phyloP scores from a whole-genome alignment of 2,797 vertebrate species.

The Tokudaia muenninki region DNA sequence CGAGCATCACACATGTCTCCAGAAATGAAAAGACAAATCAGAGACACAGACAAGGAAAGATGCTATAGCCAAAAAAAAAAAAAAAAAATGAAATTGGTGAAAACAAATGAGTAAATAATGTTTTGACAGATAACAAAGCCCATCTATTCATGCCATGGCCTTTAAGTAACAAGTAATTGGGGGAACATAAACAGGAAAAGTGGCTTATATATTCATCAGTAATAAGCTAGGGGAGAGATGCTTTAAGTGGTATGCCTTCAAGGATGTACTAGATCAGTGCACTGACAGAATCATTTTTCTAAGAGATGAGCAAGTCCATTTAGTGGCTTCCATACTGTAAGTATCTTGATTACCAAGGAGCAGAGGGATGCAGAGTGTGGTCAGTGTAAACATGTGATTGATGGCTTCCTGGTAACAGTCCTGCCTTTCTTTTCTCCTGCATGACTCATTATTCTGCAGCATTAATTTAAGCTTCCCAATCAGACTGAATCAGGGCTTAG shows the following conservation, averaged over 20 bases:
- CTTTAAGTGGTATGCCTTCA: slow-evolving; percentile 74
- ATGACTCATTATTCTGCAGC: slow-evolving; percentile 60
- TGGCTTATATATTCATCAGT: slow-evolving; percentile 67
- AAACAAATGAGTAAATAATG: not conserved
- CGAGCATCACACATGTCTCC: slow-evolving; percentile 23
- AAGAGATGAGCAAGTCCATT: slow-evolving; percentile 72
- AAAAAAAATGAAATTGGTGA: not conserved
- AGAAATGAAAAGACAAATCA: slow-evolving; percentile 13
- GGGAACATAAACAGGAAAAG: not conserved
- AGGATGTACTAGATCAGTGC: slow-evolving; percentile 64
- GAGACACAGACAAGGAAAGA: not conserved
- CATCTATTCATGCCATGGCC: not conserved
- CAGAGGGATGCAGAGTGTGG: slow-evolving; percentile 53
- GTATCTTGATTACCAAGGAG: slow-evolving; percentile 72
- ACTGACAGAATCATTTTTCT: slow-evolving; percentile 80
- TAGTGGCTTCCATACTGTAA: slow-evolving; percentile 70
- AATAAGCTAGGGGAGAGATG: slow-evolving; percentile 73
- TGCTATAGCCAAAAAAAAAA: not conserved
- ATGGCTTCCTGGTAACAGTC: slow-evolving; percentile 66
- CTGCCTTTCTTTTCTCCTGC: slow-evolving; percentile 62
- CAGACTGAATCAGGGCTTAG: slow-evolving; percentile 44
- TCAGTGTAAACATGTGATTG: slow-evolving; percentile 64
- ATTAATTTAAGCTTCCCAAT: slow-evolving; percentile 74
- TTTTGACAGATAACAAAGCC: not conserved
- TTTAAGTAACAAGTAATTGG: slow-evolving; percentile 9